These are phyloP conservation scores for Erpetoichthys calabaricus DNA, from an alignment of 2,797 vertebrate genomes.

Conservation along the genomic window DNA sequence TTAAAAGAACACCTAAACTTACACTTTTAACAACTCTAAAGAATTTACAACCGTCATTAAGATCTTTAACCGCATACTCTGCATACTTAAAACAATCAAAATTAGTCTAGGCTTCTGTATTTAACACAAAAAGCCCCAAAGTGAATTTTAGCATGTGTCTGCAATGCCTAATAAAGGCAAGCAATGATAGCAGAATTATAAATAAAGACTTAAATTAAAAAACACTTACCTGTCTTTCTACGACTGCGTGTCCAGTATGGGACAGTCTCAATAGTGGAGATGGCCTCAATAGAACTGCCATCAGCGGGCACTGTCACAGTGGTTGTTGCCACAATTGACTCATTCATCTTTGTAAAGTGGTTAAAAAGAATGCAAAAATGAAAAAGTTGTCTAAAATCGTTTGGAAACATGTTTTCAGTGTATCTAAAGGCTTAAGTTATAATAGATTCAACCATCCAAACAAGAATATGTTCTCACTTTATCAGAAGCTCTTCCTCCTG, in stretches of 20 bases:
- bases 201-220: no score
- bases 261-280: slow-evolving; percentile 79
- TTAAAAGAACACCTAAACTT: no score
- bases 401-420: background rate
- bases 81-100: no score
- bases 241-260: slow-evolving; percentile 72
- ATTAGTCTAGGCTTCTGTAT: no score
- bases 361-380: no score
- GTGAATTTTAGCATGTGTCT: no score
- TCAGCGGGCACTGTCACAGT: slow-evolving; percentile 72
- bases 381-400: background rate
- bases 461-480: slow-evolving; percentile 37
- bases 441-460: background rate
- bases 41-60: no score
- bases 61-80: no score
- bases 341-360: slow-evolving; percentile 53
- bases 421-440: background rate
- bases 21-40: no score
- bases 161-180: no score
- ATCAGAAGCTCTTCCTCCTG: slow-evolving; percentile 57
- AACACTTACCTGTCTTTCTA: slow-evolving; percentile 62
- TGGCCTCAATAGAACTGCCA: slow-evolving; percentile 80
- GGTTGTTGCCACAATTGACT: slow-evolving; percentile 84
- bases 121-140: no score
- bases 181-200: no score